A percentile compares a stretch with the other conserved stretches of the same genome.
Conservation (phyloP, 2,113 vertebrate species). For the Amazona guildingii region DNA sequence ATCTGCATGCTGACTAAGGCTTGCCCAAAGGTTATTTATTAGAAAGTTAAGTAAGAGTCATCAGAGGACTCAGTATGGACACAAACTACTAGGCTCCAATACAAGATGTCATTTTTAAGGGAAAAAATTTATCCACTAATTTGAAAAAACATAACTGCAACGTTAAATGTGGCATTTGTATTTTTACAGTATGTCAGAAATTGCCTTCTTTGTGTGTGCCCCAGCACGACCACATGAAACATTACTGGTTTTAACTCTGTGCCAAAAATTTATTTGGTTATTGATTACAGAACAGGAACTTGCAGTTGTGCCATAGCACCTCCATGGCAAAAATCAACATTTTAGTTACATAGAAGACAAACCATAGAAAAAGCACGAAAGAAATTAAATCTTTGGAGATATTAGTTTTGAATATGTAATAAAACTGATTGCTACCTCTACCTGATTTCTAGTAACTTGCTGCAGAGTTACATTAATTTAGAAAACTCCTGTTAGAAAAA, state of each 20-base stretch:
- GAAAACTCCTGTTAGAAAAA: background rate
- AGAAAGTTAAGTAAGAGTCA: background rate
- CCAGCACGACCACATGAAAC: background rate
- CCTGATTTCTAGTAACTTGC: background rate
- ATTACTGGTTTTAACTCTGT: background rate
- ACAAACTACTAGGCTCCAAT: background rate
- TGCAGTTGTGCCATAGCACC: background rate
- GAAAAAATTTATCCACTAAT: background rate
- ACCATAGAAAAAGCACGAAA: background rate
- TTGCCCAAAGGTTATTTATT: background rate
- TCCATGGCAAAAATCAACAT: background rate
- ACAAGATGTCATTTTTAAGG: background rate
- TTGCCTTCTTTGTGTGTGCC: background rate
- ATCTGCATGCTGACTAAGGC: background rate
- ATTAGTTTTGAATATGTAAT: background rate
- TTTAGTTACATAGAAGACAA: background rate
- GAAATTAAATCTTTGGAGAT: background rate
- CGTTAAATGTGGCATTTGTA: background rate
- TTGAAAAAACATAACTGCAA: background rate
- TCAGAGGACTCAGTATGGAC: background rate
- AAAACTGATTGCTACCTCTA: background rate
- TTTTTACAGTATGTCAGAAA: background rate
- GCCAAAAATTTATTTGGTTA: background rate
- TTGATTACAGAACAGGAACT: background rate
- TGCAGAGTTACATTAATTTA: background rate